These are phyloP conservation scores for Maconellicoccus hirsutus DNA, from an alignment of 1,140 invertebrate genomes.

Conservation along the genomic window DNA sequence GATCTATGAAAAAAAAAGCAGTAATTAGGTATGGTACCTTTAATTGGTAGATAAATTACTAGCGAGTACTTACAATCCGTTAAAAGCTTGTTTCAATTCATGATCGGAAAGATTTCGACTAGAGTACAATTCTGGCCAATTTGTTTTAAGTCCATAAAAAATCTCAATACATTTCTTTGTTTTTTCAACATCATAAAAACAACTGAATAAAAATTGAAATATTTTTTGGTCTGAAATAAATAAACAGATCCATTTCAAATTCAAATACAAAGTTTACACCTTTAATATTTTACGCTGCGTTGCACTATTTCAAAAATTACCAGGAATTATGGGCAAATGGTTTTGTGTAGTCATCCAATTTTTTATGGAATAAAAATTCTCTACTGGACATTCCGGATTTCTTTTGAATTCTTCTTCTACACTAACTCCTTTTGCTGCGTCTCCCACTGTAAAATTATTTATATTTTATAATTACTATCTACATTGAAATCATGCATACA, in stretches of 20 bases:
- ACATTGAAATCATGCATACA: too few relatives aligned
- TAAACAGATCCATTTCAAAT: too few relatives aligned
- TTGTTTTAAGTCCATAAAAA: background rate
- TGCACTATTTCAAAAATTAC: constrained; percentile 20
- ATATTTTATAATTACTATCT: background rate
- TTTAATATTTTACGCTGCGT: too few relatives aligned
- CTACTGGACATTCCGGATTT: constrained; percentile 34
- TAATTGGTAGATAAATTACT: background rate
- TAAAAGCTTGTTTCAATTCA: background rate
- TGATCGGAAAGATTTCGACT: background rate
- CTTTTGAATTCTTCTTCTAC: constrained; percentile 35
- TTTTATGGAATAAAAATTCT: constrained; percentile 34
- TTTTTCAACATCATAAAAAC: constrained; percentile 12
- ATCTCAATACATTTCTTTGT: constrained; percentile 14
- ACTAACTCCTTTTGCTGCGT: background rate
- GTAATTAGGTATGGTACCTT: too few relatives aligned
- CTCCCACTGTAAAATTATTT: background rate
- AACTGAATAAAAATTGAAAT: constrained; percentile 11
- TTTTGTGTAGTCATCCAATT: constrained; percentile 36
- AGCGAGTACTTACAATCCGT: background rate
- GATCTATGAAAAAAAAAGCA: background rate
- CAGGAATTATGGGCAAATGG: constrained; percentile 34
- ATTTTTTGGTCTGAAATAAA: constrained; percentile 8
- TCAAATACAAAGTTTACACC: too few relatives aligned
- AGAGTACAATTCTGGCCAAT: background rate